phyloP scores from a whole-genome alignment of 2,797 vertebrate genomes.

The Dendrocincla tyrannina region DNA sequence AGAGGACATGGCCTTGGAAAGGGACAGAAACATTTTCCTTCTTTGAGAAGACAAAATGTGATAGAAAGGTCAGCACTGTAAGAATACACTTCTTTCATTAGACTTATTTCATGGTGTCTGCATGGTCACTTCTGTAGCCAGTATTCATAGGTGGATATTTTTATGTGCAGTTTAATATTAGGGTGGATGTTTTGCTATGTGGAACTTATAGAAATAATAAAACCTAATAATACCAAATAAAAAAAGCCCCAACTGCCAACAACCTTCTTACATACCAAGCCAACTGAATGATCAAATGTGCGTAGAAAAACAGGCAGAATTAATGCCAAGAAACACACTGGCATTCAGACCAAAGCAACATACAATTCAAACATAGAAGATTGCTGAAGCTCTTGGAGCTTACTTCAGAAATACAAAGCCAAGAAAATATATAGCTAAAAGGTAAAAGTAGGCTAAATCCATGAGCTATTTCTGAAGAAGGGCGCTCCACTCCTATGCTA shows the following conservation, averaged over 20 bases:
- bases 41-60: not conserved
- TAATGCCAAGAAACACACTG: conserved; percentile 3
- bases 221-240: conserved; percentile 54
- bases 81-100: conserved; percentile 39
- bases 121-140: not conserved
- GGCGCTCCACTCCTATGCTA: not conserved
- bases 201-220: conserved; percentile 58
- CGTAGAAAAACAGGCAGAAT: not conserved
- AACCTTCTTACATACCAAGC: conserved; percentile 29
- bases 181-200: conserved; percentile 33
- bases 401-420: not conserved
- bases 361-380: not conserved
- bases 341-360: conserved; percentile 18
- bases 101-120: not conserved
- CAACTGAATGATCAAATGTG: conserved; percentile 2
- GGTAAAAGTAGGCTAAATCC: not conserved
- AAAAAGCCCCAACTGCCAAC: not conserved
- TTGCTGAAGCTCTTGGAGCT: not conserved
- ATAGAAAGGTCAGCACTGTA: not conserved
- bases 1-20: not conserved
- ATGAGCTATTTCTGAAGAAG: not conserved
- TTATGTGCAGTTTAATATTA: conserved; percentile 22
- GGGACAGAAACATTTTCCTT: not conserved
- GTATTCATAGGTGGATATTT: conserved; percentile 31
- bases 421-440: not conserved